A percentile compares a stretch with the other conserved stretches of the same genome.
Conservation (phyloP, 1,140 invertebrate genomes). For the Carposina sasakii region DNA sequence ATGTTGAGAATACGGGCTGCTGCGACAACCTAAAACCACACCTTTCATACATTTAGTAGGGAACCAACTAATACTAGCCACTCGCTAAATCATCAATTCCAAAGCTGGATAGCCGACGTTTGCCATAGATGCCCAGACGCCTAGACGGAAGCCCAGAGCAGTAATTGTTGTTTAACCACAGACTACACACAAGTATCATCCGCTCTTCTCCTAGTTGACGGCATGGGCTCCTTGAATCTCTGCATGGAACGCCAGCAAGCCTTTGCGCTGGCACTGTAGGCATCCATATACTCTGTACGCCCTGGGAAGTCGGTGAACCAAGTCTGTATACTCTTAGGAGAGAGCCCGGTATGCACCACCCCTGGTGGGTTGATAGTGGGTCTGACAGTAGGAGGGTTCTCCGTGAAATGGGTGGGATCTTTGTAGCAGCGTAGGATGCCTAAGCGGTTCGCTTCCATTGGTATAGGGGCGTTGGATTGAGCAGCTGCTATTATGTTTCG, state of each 20-base stretch:
- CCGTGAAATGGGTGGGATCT: constrained; percentile 54
- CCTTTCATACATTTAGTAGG: too few relatives aligned
- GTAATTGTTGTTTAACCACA: too few relatives aligned
- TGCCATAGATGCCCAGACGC: too few relatives aligned
- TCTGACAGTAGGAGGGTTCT: constrained; percentile 39
- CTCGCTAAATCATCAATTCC: too few relatives aligned
- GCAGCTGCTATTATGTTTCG: constrained; percentile 51
- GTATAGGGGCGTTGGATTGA: constrained; percentile 51
- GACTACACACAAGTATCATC: constrained; percentile 62
- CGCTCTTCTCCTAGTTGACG: constrained; percentile 70
- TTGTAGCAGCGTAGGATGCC: constrained; percentile 57
- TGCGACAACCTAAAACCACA: too few relatives aligned
- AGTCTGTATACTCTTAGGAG: constrained; percentile 54
- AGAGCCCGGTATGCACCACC: constrained; percentile 43
- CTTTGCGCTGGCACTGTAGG: constrained; percentile 72
- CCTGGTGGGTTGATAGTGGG: constrained; percentile 53
- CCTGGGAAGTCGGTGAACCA: constrained; percentile 73
- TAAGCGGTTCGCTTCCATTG: constrained; percentile 46
- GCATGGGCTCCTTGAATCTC: constrained; percentile 74
- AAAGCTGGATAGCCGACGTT: too few relatives aligned
- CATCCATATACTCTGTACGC: constrained; percentile 75
- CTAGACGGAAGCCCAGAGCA: too few relatives aligned
- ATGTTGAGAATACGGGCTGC: too few relatives aligned
- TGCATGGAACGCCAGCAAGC: constrained; percentile 74
- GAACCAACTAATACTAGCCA: too few relatives aligned